These are phyloP conservation scores for Pangasius larnaudii DNA, from an alignment of 2,797 vertebrate genomes.

Conservation along the genomic window DNA sequence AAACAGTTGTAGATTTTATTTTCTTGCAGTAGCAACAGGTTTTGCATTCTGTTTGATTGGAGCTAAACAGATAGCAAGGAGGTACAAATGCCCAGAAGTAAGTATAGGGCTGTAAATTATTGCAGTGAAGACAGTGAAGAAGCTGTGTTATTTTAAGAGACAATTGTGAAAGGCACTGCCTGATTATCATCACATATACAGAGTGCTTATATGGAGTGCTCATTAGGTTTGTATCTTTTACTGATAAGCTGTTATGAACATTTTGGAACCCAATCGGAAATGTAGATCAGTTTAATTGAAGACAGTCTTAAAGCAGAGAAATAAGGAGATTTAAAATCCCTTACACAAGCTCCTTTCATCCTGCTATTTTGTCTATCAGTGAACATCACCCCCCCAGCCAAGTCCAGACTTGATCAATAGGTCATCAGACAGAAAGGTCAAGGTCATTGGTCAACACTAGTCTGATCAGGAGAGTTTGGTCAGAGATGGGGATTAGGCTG, in stretches of 20 bases:
- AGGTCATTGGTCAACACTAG: constrained; percentile 62
- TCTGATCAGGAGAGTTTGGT: constrained; percentile 51
- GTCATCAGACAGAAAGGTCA: constrained; percentile 58
- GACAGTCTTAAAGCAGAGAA: neutral
- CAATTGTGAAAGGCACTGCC: neutral
- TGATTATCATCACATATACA: neutral
- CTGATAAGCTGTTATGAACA: neutral
- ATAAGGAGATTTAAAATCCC: constrained; percentile 15
- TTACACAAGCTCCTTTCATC: constrained; percentile 31
- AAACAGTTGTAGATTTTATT: constrained; percentile 45
- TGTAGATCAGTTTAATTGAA: neutral
- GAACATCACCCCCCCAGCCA: constrained; percentile 45
- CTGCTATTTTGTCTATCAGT: constrained; percentile 31
- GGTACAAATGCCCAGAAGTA: constrained; percentile 25
- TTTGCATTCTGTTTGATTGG: constrained; percentile 31
- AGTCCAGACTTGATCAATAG: constrained; percentile 70
- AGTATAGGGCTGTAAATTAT: constrained; percentile 21
- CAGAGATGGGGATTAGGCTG: constrained; percentile 40
- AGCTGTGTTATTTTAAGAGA: neutral
- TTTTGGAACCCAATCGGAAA: neutral
- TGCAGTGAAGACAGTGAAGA: neutral
- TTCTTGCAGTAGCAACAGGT: constrained; percentile 49
- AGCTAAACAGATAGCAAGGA: neutral
- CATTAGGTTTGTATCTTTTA: neutral
- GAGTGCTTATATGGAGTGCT: neutral